These are phyloP conservation scores for Myiothlypis coronata DNA, from an alignment of 2,797 vertebrate genomes.

Conservation along the genomic window DNA sequence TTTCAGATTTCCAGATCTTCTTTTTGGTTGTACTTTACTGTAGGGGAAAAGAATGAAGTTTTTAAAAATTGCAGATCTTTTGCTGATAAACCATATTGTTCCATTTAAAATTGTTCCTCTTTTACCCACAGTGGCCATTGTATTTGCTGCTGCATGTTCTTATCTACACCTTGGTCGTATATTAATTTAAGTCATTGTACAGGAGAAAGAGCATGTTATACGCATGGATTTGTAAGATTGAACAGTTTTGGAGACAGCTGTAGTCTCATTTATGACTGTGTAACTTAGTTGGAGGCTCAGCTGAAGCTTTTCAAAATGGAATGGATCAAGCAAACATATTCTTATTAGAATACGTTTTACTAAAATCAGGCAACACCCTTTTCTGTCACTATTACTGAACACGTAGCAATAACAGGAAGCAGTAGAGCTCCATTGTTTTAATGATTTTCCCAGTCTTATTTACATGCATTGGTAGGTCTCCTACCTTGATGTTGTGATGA, in stretches of 20 bases:
- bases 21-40: not conserved
- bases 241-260: not conserved
- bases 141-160: not conserved
- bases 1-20: not conserved
- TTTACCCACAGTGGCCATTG: not conserved
- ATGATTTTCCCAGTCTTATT: not conserved
- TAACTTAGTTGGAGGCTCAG: not conserved
- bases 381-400: not conserved
- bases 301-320: not conserved
- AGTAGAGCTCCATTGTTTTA: not conserved
- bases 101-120: not conserved
- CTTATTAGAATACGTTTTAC: not conserved
- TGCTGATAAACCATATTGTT: not conserved
- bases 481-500: not conserved
- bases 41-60: not conserved
- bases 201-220: not conserved
- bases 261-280: not conserved
- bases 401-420: not conserved
- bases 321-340: not conserved
- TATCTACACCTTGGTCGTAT: not conserved
- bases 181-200: not conserved
- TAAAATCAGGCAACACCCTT: not conserved
- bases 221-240: not conserved
- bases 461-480: not conserved
- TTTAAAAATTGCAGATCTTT: not conserved